Percentiles rank a stretch among this genome's conserved stretches.
phyloP scores from a whole-genome alignment of 1,140 invertebrate genomes.

The Diorhabda sublineata region DNA sequence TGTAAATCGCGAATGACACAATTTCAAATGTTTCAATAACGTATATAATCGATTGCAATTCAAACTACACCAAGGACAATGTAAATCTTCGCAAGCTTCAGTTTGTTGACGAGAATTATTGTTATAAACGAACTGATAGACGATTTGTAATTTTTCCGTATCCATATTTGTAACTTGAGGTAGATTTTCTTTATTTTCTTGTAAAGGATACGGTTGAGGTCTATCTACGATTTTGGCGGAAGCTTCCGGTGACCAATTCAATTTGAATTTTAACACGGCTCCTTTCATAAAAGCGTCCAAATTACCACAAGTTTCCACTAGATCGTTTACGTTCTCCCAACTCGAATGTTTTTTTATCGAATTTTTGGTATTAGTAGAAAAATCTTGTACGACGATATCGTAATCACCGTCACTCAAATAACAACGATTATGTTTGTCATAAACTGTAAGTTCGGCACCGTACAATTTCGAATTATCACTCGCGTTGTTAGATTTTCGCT shows the following conservation, averaged over 20 bases:
- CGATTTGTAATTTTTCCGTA: slow-evolving; percentile 63
- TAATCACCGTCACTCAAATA: slow-evolving; percentile 85
- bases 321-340: slow-evolving; percentile 79
- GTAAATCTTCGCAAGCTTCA: slow-evolving; percentile 85
- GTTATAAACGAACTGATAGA: slow-evolving; percentile 95
- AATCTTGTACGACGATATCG: slow-evolving; percentile 76
- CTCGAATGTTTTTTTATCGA: slow-evolving; percentile 64
- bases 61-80: slow-evolving; percentile 92
- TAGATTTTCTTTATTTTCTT: slow-evolving; percentile 60
- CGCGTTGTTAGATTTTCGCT: slow-evolving; percentile 51
- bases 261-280: slow-evolving; percentile 77
- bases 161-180: slow-evolving; percentile 43
- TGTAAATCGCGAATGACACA: slow-evolving; percentile 89
- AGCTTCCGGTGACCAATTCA: slow-evolving; percentile 76
- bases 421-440: slow-evolving; percentile 85
- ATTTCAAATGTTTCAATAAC: slow-evolving; percentile 86
- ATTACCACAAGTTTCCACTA: slow-evolving; percentile 53
- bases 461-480: slow-evolving; percentile 58
- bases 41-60: slow-evolving; percentile 85
- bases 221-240: slow-evolving; percentile 66
- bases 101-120: slow-evolving; percentile 93
- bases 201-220: slow-evolving; percentile 53
- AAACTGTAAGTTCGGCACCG: slow-evolving; percentile 82
- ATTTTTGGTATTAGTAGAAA: slow-evolving; percentile 55
- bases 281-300: slow-evolving; percentile 69